Evolutionary conservation across 2,888 invertebrate species (phyloP).

Genomic region (Eupelmus urozonus): DNA sequence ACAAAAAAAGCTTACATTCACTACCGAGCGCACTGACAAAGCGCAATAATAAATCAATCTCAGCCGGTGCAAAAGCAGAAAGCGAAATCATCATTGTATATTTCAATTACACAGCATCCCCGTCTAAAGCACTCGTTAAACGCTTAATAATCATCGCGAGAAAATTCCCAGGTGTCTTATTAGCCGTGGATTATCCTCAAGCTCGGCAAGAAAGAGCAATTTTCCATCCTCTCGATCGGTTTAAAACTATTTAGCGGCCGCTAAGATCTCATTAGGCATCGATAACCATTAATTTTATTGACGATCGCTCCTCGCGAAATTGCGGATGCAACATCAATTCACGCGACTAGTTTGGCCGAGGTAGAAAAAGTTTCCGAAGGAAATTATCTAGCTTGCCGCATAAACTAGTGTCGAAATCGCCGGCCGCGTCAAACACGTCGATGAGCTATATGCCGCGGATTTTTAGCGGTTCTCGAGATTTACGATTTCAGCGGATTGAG

Average conservation of each 20-base stretch:
- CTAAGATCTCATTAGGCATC: slow-evolving; percentile 24
- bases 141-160: neutral
- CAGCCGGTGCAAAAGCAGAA: neutral
- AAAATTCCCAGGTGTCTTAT: neutral
- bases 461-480: neutral
- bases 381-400: neutral
- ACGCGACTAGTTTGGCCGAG: neutral
- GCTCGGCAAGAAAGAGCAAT: slow-evolving; percentile 4
- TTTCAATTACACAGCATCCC: neutral
- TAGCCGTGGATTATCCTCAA: neutral
- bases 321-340: neutral
- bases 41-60: neutral
- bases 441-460: neutral
- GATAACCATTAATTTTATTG: slow-evolving; percentile 37
- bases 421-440: slow-evolving; percentile 1
- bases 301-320: slow-evolving; percentile 5
- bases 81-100: neutral
- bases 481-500: neutral
- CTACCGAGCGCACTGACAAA: neutral
- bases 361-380: neutral
- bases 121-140: neutral
- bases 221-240: slow-evolving; percentile 8
- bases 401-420: neutral
- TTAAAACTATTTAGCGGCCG: neutral
- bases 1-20: too few species aligned